Conservation (phyloP, 2,113 vertebrate genomes). For the Zapornia atra region DNA sequence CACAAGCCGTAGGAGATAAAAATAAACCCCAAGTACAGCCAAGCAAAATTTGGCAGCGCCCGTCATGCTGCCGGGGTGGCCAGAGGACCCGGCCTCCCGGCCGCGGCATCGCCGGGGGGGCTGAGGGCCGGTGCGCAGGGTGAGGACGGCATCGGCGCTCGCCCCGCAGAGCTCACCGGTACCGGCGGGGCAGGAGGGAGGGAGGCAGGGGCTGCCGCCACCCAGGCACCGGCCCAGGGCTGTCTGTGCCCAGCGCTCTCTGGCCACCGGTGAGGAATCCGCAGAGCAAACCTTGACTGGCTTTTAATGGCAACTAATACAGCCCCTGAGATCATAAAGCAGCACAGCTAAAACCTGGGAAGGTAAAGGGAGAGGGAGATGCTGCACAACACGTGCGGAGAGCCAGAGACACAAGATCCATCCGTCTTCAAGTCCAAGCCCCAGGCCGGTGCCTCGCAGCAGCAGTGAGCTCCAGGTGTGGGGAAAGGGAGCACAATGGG, state of each 20-base stretch:
- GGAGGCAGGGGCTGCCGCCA: accelerated
- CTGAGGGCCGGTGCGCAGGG: accelerated
- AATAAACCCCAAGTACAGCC: not conserved
- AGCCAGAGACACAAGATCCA: no score
- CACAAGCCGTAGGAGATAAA: constrained; percentile 13
- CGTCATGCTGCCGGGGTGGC: not conserved
- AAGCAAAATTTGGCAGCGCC: not conserved
- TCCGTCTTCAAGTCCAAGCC: not conserved
- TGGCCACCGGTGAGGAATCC: not conserved
- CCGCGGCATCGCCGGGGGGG: not conserved
- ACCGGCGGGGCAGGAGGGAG: accelerated
- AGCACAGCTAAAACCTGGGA: not conserved
- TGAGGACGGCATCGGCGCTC: accelerated
- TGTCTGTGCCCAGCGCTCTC: not conserved
- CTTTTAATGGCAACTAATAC: not conserved
- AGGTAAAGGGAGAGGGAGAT: not conserved
- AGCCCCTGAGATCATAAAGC: not conserved
- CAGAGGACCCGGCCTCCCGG: accelerated
- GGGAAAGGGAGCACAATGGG: accelerated
- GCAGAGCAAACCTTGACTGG: accelerated
- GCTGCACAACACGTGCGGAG: no score
- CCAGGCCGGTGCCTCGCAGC: not conserved
- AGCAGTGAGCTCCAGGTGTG: accelerated
- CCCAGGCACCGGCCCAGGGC: accelerated
- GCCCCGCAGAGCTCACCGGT: no score